Evolutionary conservation across 2,888 invertebrate species (phyloP).

Genomic region (Agriopis aurantiaria): DNA sequence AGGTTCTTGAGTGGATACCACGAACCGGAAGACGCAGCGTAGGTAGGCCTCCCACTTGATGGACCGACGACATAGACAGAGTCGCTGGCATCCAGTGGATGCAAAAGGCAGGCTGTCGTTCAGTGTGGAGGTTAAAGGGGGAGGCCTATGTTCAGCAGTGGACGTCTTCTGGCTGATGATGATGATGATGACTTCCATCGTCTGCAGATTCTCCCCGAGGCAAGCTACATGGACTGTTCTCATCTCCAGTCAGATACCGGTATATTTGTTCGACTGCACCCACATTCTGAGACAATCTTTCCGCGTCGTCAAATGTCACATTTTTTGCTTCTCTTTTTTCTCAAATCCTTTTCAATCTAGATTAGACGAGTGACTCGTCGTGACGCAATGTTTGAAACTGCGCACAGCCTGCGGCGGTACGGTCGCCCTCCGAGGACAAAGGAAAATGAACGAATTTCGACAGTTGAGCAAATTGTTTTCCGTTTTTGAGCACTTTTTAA

Average conservation of each 20-base stretch:
- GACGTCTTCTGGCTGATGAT: too few relatives aligned
- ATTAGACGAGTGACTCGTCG: slow-evolving; percentile 68
- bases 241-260: background rate
- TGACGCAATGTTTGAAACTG: slow-evolving; percentile 42
- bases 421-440: slow-evolving; percentile 37
- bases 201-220: background rate
- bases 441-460: slow-evolving; percentile 41
- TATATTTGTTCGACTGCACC: slow-evolving; percentile 4
- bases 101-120: too few relatives aligned
- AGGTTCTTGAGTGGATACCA: too few relatives aligned
- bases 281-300: slow-evolving; percentile 25
- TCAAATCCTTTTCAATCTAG: slow-evolving; percentile 56
- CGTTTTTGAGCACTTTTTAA: background rate
- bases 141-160: too few relatives aligned
- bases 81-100: too few relatives aligned
- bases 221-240: background rate
- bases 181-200: too few relatives aligned
- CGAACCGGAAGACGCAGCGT: too few relatives aligned
- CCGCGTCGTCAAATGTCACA: slow-evolving; percentile 20
- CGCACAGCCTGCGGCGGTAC: slow-evolving; percentile 30
- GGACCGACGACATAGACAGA: too few relatives aligned
- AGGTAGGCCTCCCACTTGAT: too few relatives aligned
- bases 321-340: slow-evolving; percentile 42
- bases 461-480: background rate
- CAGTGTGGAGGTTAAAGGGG: too few relatives aligned